Evolutionary conservation across 1,140 invertebrate genomes (phyloP).

Genomic region (Ptiloglossa arizonensis): DNA sequence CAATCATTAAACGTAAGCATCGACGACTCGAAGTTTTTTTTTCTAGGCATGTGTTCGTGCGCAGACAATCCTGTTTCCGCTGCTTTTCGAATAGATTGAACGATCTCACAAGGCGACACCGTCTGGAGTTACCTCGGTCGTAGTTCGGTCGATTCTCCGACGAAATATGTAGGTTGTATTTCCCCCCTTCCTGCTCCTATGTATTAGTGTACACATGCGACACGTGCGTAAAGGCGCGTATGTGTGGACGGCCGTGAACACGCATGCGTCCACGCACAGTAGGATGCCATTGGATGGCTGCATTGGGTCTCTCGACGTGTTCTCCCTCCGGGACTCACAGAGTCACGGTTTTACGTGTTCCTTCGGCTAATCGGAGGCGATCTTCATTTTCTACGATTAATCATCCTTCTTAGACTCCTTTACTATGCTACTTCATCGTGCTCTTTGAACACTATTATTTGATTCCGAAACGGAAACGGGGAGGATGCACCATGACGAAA

Average conservation of each 20-base stretch:
- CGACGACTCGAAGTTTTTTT: no score
- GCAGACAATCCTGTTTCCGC: not conserved
- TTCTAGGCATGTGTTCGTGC: not conserved
- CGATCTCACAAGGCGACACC: constrained; percentile 3
- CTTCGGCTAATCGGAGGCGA: constrained; percentile 1
- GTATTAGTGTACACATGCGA: not conserved
- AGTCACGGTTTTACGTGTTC: constrained; percentile 18
- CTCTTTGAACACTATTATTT: not conserved
- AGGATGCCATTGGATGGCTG: constrained; percentile 5
- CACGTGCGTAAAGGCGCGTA: constrained; percentile 9
- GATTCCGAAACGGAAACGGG: not conserved
- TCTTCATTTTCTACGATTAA: constrained; percentile 7
- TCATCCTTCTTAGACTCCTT: not conserved
- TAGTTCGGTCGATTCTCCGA: constrained; percentile 20
- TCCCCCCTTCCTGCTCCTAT: no score
- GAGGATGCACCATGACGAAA: not conserved
- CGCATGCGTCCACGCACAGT: constrained; percentile 20
- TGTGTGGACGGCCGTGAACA: not conserved
- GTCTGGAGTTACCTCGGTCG: not conserved
- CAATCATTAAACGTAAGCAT: no score
- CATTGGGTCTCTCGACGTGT: not conserved
- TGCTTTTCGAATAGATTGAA: not conserved
- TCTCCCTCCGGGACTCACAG: not conserved
- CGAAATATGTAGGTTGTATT: constrained; percentile 23
- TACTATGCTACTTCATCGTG: not conserved